Base-by-base conservation (phyloP, 2,888 invertebrate species). In the Agriopis leucophaearia region DNA sequence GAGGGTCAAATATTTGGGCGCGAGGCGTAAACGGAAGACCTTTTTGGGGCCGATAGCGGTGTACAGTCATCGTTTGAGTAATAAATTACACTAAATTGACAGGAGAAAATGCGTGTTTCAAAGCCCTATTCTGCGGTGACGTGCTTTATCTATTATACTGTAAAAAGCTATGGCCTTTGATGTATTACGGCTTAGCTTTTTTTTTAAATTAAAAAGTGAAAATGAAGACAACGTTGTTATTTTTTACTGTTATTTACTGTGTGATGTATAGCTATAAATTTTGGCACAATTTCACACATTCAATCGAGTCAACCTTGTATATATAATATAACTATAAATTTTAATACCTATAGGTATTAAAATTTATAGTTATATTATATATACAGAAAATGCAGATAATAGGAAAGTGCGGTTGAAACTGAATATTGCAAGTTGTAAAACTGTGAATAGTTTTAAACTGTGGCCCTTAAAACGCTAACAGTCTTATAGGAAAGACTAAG, bases 11-110 rank as follows among this genome's bases (percentile, higher is more conserved):
- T 62, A 74, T 62, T 59, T 58, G 73, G 80, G 71, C 61, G 63
- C 65, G 78, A 72, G 80, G 73, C 62, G 63, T 66, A 78, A 70
- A 66, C 69, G 76, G 82, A 82, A 75, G 72, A 69, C 69, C 69
- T 73, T 60, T 79, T 81, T 80, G 72, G 77, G 78, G 18, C 62
- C 54, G 67, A 79, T 76, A 76, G 76, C 66, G 73, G 65, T 74
- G 74, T 82, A 74, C 71, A 85, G 84, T 86, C 84, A 86, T 83
- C 74, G 85, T 84, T 84, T 82, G 78, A 70, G 74, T 81, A 82
- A 86, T 86, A 84, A 85, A 86, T 86, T 85, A 86, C 76, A 78
- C 70, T 71, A 80, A 84, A 85, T 81, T 82, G 82, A 85, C 78
- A 81, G 73, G 74, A 72, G 69, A 79, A 81, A 80, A 82, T 77